Evolutionary conservation across 1,140 invertebrate species (phyloP), one percentile per base, ranked within the genome.

Genomic region (Lutraria rhynchaena): DNA sequence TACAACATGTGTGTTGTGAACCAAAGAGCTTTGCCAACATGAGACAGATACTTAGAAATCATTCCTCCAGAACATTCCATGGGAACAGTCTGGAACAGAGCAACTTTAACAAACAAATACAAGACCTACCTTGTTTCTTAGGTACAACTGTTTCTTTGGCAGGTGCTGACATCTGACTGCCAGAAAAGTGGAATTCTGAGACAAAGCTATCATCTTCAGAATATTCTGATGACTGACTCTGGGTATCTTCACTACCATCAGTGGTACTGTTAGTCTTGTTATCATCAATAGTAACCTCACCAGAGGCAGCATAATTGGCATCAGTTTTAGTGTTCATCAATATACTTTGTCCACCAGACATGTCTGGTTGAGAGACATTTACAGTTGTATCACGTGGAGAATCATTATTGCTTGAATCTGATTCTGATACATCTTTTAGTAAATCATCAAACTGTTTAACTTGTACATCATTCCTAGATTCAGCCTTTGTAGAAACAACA

Each of bases 151-250:
- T 41, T 15, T 74, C 33, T 41, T 15, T 41, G 5, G n/a, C 17
- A 0, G 33, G 19, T 1, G 70, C 4, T 17, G 37, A 60, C 4
- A 74, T n/a, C 22, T 58, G 46, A 53, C 33, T 65, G n/a, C 74
- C 60, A 31, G 76, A 13, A 29, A 80, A 80, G 7, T 65, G 63
- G 76, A 80, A 80, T 46, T 80, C 76, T 69, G 76, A 70, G 7
- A 80, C 76, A 70, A 80, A 80, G 29, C 35, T 80, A 60, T 80
- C 76, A 60, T 80, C 63, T 27, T 69, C 44, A 27, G 76, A 80
- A 44, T 57, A 37, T 0, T 63, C 75, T n/a, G 75, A 77, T 37
- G 60, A 55, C 49, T 77, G 75, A 51, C 75, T 77, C 60, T 37
- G 7, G 33, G 22, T 53, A 27, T 77, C 75, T 55, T 77, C 75